These are phyloP conservation scores for Biston stratarius DNA, from an alignment of 2,888 invertebrate genomes.

Conservation along the genomic window DNA sequence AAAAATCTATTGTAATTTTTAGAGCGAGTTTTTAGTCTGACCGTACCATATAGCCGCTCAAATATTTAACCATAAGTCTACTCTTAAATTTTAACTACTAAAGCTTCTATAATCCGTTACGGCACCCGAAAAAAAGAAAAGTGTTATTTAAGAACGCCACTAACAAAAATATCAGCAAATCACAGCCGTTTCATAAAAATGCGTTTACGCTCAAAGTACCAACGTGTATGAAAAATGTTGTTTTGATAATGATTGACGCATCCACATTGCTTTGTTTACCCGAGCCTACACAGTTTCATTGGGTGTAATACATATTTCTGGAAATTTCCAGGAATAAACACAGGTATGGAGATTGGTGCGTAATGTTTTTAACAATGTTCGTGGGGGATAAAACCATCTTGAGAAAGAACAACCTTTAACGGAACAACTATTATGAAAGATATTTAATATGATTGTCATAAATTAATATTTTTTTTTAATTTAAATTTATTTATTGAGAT, in stretches of 20 bases:
- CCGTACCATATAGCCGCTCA: no score
- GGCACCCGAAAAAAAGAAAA: no score
- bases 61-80: no score
- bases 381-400: background rate
- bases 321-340: constrained; percentile 8
- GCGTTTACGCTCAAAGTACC: background rate
- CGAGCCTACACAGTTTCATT: constrained; percentile 2
- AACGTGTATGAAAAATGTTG: constrained; percentile 21
- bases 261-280: constrained; percentile 24
- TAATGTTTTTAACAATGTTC: background rate
- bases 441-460: no score
- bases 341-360: constrained; percentile 10
- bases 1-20: no score
- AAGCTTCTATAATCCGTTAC: no score
- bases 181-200: background rate
- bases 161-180: background rate
- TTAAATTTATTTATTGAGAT: no score
- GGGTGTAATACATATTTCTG: constrained; percentile 16
- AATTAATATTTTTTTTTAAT: no score
- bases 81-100: no score
- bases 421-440: no score
- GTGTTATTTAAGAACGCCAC: background rate
- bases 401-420: background rate
- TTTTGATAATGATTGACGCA: constrained; percentile 30
- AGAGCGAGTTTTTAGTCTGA: no score